Evolutionary conservation across 2,888 invertebrate genomes (phyloP), one percentile per base, ranked within the genome.

Genomic region (Tenthredo notha): DNA sequence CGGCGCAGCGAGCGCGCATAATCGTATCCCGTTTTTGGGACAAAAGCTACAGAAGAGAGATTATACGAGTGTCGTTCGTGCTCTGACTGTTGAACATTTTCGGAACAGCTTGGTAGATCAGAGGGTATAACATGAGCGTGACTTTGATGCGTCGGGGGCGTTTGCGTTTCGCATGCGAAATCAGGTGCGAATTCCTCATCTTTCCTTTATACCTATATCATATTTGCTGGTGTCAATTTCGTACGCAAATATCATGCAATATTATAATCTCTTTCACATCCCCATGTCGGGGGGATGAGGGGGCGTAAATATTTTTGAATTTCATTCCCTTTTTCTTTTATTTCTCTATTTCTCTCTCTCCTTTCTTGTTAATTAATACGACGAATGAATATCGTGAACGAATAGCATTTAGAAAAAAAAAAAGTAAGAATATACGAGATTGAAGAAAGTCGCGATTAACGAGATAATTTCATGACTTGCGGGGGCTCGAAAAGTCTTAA

Each of bases 71-170:
- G 15, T 70, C 3, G 67, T 67, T 83, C 85, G 80, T 85, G 85
- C 82, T 67, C 15, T 10, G 85, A 85, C 25, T 85, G 40, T 29
- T 37, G 70, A 70, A 21, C 40, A 33, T 40, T 40, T 37, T 40
- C n/a, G 1, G 33, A 9, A 77, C 29, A 77, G 50, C 54, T 77
- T 54, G 15, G 21, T 10, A 40, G 18, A 37, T 37, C 70, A 25
- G 33, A 70, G 18, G 37, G 18, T 70, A 70, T 70, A 37, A 54
- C 10, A 50, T 50, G 80, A 84, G 84, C 54, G 85, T 78, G 85
- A 85, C 80, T 70, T 82, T 85, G 85, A 85, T 72, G 78, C 78
- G 85, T 70, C 33, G 70, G 85, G 72, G 58, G 83, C 83, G 83
- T 83, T 70, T 70, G 83, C 83, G 83, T 83, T 67, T 50, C 67